A percentile compares a stretch with the other conserved stretches of the same genome.
Evolutionary conservation across 2,797 vertebrate species (phyloP).

Genomic region (Mormyrops boulengeri): DNA sequence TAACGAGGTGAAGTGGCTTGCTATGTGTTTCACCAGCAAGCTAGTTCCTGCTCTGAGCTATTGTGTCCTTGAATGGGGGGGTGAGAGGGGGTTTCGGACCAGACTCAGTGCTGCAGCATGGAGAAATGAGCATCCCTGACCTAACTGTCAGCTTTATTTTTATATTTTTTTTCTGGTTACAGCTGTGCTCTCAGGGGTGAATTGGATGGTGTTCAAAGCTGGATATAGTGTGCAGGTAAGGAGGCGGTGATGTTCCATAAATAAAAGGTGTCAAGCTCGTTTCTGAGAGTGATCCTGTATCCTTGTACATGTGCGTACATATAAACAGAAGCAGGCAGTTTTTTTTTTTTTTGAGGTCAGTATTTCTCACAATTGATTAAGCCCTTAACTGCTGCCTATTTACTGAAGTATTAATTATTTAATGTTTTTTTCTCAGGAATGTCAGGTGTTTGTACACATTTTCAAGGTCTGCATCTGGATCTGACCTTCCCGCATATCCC

Average conservation of each 20-base stretch:
- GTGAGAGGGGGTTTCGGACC: neutral
- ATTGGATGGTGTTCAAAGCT: slow-evolving; percentile 66
- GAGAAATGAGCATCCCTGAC: slow-evolving; percentile 2
- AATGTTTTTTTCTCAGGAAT: neutral
- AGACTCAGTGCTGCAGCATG: neutral
- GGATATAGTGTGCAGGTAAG: slow-evolving; percentile 62
- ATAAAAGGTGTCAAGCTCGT: neutral
- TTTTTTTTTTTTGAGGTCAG: neutral
- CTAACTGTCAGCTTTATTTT: slow-evolving; percentile 11
- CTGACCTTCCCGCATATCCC: neutral
- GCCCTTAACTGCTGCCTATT: neutral
- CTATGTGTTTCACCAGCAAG: neutral
- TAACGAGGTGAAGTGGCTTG: neutral
- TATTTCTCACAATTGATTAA: neutral
- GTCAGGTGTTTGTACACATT: neutral
- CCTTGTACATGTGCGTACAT: neutral
- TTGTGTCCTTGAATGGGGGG: neutral
- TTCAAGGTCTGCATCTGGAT: neutral
- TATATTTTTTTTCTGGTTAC: slow-evolving; percentile 17
- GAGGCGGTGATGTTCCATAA: neutral
- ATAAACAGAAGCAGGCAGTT: neutral
- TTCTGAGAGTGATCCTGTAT: neutral
- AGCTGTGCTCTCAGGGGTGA: slow-evolving; percentile 65
- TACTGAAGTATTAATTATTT: neutral
- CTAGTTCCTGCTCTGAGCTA: neutral